Evolutionary conservation across 2,797 vertebrate genomes (phyloP).

Genomic region (Lepilemur septentrionalis): DNA sequence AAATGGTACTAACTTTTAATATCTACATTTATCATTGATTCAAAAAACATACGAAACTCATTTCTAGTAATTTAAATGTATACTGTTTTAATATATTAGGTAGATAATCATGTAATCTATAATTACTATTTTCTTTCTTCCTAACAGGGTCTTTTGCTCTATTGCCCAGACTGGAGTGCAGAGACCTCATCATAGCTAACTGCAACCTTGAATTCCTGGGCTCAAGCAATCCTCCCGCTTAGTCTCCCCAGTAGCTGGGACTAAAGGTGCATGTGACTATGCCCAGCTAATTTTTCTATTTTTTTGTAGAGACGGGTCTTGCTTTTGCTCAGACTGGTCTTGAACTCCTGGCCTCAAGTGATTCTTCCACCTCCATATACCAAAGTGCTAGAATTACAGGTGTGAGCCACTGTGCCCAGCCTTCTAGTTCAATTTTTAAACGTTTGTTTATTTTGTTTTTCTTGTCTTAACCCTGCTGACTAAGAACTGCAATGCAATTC

Average conservation of each 20-base stretch:
- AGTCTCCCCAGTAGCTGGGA: too few species aligned
- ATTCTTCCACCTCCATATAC: neutral
- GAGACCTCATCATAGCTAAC: neutral
- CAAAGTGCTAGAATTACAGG: neutral
- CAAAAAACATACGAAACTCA: neutral
- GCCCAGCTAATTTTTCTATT: neutral
- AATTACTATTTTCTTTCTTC: neutral
- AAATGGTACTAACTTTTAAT: slow-evolving; percentile 20
- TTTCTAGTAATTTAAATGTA: slow-evolving; percentile 18
- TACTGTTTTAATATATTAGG: neutral
- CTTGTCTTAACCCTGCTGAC: neutral
- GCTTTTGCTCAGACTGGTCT: neutral
- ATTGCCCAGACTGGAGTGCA: neutral
- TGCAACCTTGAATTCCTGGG: neutral
- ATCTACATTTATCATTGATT: neutral
- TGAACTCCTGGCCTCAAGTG: neutral
- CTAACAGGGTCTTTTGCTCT: neutral
- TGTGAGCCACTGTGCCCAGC: neutral
- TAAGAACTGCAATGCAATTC: neutral
- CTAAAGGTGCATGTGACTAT: neutral
- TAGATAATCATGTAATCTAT: neutral
- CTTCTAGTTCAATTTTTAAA: slow-evolving; percentile 28
- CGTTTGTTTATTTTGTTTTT: neutral
- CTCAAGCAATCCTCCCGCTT: too few species aligned
- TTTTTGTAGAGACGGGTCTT: neutral